phyloP scores from a whole-genome alignment of 2,888 invertebrate genomes.

The Resseliella maxima region DNA sequence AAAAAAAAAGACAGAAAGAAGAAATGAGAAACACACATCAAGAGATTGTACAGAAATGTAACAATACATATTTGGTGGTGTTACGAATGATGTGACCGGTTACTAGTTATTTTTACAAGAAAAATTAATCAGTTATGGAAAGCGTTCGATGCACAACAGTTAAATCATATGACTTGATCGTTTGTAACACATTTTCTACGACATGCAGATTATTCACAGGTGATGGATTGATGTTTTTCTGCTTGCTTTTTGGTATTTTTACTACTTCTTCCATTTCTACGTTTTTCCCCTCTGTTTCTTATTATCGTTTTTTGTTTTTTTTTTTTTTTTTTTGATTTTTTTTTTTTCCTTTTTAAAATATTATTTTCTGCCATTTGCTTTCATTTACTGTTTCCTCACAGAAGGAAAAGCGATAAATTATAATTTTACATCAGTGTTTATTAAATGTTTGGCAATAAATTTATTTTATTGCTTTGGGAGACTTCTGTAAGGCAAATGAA shows the following conservation, averaged over 20 bases:
- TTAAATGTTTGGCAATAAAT: constrained; percentile 51
- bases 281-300: too few species aligned
- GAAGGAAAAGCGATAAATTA: constrained; percentile 40
- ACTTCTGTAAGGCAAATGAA: not conserved
- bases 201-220: constrained; percentile 40
- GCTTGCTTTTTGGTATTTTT: not conserved
- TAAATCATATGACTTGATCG: not conserved
- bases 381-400: not conserved
- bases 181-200: constrained; percentile 48
- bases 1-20: not conserved
- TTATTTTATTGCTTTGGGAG: constrained; percentile 3
- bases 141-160: constrained; percentile 22
- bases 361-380: not conserved
- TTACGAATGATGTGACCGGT: constrained; percentile 23
- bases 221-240: constrained; percentile 30
- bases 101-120: not conserved
- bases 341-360: not conserved
- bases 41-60: constrained; percentile 36
- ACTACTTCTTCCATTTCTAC: too few species aligned
- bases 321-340: not conserved
- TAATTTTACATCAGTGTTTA: constrained; percentile 12
- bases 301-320: not conserved
- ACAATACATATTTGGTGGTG: constrained; percentile 42
- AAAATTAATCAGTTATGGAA: constrained; percentile 50
- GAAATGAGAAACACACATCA: too few species aligned